These are phyloP conservation scores for Agapornis roseicollis DNA, from an alignment of 2,113 vertebrate species.

Conservation along the genomic window DNA sequence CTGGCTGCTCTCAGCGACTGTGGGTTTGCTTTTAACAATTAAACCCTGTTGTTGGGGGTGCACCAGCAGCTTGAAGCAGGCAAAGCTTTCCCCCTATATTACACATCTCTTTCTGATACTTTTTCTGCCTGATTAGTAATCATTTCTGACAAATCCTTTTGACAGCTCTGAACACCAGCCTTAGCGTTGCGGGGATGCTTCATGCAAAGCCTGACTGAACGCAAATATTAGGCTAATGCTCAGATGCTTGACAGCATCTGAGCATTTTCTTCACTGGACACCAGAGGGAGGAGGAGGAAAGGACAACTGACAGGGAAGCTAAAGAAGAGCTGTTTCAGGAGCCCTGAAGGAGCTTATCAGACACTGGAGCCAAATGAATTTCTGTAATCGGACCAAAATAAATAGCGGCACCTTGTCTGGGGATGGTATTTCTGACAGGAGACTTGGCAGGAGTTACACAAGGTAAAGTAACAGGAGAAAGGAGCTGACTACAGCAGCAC, in stretches of 20 bases:
- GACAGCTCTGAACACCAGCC: background rate
- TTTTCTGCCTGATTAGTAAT: conserved; percentile 67
- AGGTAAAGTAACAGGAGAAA: background rate
- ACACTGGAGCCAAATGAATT: background rate
- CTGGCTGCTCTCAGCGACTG: background rate
- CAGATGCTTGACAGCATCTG: background rate
- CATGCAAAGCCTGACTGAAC: background rate
- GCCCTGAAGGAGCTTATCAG: background rate
- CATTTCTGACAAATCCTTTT: conserved; percentile 34
- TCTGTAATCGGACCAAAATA: background rate
- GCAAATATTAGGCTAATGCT: background rate
- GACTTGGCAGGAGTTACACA: background rate
- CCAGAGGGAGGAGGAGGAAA: conserved; percentile 66
- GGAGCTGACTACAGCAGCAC: background rate
- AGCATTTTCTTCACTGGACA: conserved; percentile 54
- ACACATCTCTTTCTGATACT: background rate
- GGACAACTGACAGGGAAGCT: background rate
- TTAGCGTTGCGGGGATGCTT: background rate
- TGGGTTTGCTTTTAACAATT: conserved; percentile 38
- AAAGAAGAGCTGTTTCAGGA: background rate
- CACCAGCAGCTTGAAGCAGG: conserved; percentile 6
- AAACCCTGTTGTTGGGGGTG: background rate
- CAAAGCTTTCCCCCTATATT: background rate
- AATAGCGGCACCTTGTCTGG: background rate
- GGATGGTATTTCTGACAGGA: background rate